Conservation (phyloP, 2,888 invertebrate genomes). For the Rhagonycha lutea region DNA sequence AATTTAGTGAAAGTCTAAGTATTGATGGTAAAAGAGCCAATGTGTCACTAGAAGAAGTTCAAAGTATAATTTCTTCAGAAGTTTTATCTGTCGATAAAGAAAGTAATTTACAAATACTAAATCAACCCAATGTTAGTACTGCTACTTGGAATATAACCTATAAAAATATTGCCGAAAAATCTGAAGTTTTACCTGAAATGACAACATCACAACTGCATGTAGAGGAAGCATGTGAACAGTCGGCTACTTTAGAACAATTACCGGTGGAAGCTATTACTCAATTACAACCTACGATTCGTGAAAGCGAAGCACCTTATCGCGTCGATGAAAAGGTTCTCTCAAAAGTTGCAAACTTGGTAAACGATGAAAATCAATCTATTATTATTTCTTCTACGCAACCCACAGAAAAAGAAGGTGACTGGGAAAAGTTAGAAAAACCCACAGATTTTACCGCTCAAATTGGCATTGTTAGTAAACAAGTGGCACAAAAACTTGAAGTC, state of each 20-base stretch:
- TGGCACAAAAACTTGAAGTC: constrained; percentile 51
- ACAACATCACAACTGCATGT: neutral
- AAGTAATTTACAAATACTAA: constrained; percentile 43
- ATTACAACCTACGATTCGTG: constrained; percentile 44
- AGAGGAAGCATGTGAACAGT: constrained; percentile 29
- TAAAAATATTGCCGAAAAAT: constrained; percentile 57
- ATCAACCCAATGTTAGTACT: constrained; percentile 46
- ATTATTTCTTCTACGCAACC: constrained; percentile 57
- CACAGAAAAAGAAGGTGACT: constrained; percentile 57
- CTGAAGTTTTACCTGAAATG: constrained; percentile 42
- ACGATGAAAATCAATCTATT: constrained; percentile 53
- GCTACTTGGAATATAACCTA: constrained; percentile 50
- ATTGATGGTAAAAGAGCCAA: constrained; percentile 48
- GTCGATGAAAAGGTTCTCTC: constrained; percentile 29
- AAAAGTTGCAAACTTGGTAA: constrained; percentile 51
- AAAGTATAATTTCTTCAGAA: constrained; percentile 56
- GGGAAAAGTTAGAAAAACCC: constrained; percentile 48
- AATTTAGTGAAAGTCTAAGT: neutral
- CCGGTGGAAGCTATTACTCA: constrained; percentile 47
- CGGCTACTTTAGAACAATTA: constrained; percentile 44
- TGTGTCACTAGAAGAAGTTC: constrained; percentile 53
- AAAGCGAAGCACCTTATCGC: constrained; percentile 25
- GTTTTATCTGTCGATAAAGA: constrained; percentile 58
- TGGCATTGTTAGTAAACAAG: constrained; percentile 45
- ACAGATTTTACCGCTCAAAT: constrained; percentile 44